phyloP scores from a whole-genome alignment of 2,888 invertebrate species.

The Mesoligia furuncula region DNA sequence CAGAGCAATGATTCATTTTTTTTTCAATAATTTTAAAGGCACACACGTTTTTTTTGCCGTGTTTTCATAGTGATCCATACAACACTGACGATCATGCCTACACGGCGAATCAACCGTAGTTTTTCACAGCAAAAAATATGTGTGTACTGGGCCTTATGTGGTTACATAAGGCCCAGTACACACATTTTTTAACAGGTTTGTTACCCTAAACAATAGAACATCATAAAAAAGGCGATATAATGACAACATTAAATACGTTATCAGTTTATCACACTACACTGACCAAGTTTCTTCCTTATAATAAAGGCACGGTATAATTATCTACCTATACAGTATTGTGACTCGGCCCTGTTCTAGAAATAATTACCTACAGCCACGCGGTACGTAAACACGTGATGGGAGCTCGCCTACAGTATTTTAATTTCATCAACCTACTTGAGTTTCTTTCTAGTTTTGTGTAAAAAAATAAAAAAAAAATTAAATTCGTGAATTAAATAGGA shows the following conservation, averaged over 20 bases:
- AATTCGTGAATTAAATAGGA: no score
- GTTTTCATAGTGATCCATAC: not conserved
- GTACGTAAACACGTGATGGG: no score
- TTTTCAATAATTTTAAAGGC: not conserved
- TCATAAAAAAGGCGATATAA: conserved; percentile 4
- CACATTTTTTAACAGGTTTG: no score
- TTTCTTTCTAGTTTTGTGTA: no score
- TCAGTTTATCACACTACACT: conserved; percentile 7
- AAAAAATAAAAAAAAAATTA: no score
- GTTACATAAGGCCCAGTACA: no score
- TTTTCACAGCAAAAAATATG: not conserved
- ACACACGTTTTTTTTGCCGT: not conserved
- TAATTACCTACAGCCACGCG: no score
- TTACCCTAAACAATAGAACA: not conserved
- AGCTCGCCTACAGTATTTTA: no score
- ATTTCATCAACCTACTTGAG: no score
- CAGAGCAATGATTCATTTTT: not conserved
- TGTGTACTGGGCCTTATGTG: no score
- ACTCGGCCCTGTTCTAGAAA: no score
- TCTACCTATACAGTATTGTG: no score
- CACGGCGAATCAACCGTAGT: not conserved
- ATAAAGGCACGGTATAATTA: conserved; percentile 47
- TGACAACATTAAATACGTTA: conserved; percentile 21
- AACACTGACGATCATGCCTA: not conserved
- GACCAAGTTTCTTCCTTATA: conserved; percentile 33